phyloP scores from a whole-genome alignment of 1,140 invertebrate species.

The Epicauta chinensis region DNA sequence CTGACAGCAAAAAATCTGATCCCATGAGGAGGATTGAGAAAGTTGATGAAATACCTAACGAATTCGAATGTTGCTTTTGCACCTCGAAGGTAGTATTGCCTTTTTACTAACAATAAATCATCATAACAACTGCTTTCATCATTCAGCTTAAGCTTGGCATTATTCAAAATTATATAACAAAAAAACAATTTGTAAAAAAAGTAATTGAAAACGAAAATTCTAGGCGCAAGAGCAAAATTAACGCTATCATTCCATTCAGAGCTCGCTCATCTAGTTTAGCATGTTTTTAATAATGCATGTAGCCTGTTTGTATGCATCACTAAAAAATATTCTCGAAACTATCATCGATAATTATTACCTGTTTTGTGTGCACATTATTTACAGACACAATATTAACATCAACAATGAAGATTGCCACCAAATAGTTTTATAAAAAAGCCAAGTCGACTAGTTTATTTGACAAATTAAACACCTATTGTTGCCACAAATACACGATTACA shows the following conservation, averaged over 20 bases:
- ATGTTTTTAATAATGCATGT: slow-evolving; percentile 7
- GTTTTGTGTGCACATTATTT: too few species aligned
- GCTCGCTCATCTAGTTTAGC: neutral
- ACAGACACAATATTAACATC: too few species aligned
- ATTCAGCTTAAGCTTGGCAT: slow-evolving; percentile 20
- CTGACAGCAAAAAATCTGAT: slow-evolving; percentile 61
- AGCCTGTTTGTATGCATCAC: too few species aligned
- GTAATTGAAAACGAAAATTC: slow-evolving; percentile 3
- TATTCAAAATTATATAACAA: slow-evolving; percentile 2
- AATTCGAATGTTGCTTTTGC: slow-evolving; percentile 95
- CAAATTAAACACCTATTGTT: too few species aligned
- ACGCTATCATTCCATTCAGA: slow-evolving; percentile 7
- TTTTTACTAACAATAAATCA: slow-evolving; percentile 17
- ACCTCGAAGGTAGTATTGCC: slow-evolving; percentile 77
- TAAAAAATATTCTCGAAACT: too few species aligned
- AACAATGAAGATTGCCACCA: too few species aligned
- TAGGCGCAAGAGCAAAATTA: slow-evolving; percentile 13
- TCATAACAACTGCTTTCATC: slow-evolving; percentile 18
- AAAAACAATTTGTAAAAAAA: neutral
- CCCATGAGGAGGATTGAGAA: slow-evolving; percentile 59
- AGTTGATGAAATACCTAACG: slow-evolving; percentile 76
- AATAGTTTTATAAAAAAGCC: too few species aligned
- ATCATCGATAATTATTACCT: too few species aligned
- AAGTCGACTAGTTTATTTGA: too few species aligned
- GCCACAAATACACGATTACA: too few species aligned